Evolutionary conservation across 2,113 vertebrate species (phyloP), one percentile per base, ranked within the genome.

Genomic region (Rhadina sibilatrix): DNA sequence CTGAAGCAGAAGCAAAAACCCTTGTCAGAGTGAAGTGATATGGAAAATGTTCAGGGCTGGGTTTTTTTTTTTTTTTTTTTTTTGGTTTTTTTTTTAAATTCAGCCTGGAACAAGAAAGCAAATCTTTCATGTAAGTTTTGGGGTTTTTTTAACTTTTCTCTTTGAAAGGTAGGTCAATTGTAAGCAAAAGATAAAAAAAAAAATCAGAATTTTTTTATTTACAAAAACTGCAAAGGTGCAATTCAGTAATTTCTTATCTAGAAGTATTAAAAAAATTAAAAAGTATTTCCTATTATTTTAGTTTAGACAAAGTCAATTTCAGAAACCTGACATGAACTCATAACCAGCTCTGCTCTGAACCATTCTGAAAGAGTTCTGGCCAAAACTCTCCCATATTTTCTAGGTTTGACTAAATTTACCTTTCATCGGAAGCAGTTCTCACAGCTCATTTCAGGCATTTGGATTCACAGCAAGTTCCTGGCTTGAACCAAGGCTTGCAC

Each of bases 11-110:
- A 79, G 50, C 64, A 90, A 91, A 94, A 69, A 35, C 31, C 10
- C 44, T 94, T 91, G 77, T 85, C 61, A 88, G 57, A 69, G 63
- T 87, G 53, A 95, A 97, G 59, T 16, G 50, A 79, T 90, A 93
- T 27, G 70, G 82, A 95, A 96, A 94, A 94, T 33, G 65, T 65
- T 93, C 70, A 69, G 54, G 54, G 63, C 16, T 80, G 40, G 12
- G 12, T 40, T 40, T 40, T 40, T 6, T 57, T n/a, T 33, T 53
- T 53, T 50, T 17, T 17, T 20, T 37, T 13, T 38, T 38, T 16
- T 17, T 11, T 91, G 13, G 38, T 40, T 40, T 40, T 40, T 54
- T 74, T 87, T 87, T 87, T 78, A 40, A 72, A 47, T 61, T 59
- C 59, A 70, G 42, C 13, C 42, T 54, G 54, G 78, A 95, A 88